phyloP scores from a whole-genome alignment of 1,140 invertebrate species.

The Zaprionus africanus region DNA sequence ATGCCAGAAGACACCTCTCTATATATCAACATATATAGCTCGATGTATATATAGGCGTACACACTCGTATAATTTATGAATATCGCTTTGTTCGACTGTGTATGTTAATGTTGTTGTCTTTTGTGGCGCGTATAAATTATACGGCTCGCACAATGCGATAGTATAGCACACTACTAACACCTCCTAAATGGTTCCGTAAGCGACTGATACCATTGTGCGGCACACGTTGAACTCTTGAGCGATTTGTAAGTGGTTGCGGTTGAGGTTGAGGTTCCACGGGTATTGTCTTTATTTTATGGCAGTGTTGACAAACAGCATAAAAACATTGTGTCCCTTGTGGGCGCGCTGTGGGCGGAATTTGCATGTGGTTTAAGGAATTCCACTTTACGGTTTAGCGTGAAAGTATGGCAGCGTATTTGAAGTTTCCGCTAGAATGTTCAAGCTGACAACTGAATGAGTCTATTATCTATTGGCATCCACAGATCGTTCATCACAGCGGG shows the following conservation, averaged over 20 bases:
- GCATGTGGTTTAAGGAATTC: constrained; percentile 36
- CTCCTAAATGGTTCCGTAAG: constrained; percentile 69
- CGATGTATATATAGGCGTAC: constrained; percentile 12
- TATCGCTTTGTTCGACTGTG: constrained; percentile 59
- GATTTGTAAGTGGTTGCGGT: constrained; percentile 13
- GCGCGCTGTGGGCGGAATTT: constrained; percentile 45
- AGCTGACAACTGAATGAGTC: neutral
- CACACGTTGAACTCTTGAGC: constrained; percentile 15
- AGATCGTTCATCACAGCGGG: constrained; percentile 12
- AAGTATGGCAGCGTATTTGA: constrained; percentile 22
- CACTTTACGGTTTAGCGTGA: constrained; percentile 16
- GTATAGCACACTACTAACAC: constrained; percentile 60
- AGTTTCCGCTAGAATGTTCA: constrained; percentile 28
- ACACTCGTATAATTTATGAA: constrained; percentile 63
- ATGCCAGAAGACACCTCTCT: constrained; percentile 29
- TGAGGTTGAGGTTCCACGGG: constrained; percentile 14
- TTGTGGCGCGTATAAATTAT: constrained; percentile 73
- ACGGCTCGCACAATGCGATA: constrained; percentile 55
- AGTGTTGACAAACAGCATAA: constrained; percentile 29
- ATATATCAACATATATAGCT: constrained; percentile 14
- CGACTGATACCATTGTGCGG: constrained; percentile 12
- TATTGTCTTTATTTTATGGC: constrained; percentile 24
- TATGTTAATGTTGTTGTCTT: constrained; percentile 62
- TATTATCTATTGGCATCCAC: constrained; percentile 21
- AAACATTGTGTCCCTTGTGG: constrained; percentile 30